Percentiles rank a stretch among this genome's conserved stretches.
phyloP scores from a whole-genome alignment of 2,797 vertebrate species.

The Silurus aristotelis region DNA sequence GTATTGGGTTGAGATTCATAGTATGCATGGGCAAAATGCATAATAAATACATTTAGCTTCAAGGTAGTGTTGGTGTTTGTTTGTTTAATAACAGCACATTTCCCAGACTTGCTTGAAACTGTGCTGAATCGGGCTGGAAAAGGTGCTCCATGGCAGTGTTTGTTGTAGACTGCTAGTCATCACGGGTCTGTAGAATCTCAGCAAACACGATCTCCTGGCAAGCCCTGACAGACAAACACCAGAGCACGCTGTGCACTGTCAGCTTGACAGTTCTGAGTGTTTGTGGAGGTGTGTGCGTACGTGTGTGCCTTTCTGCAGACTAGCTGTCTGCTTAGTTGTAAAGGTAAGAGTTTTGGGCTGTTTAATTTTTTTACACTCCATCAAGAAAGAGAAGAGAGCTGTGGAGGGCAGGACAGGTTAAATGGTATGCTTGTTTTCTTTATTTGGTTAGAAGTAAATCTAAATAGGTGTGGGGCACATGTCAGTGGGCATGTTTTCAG shows the following conservation, averaged over 20 bases:
- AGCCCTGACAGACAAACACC: slow-evolving; percentile 54
- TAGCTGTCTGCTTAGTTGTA: slow-evolving; percentile 42
- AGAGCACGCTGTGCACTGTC: slow-evolving; percentile 59
- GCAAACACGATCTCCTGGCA: slow-evolving; percentile 65
- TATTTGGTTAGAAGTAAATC: slow-evolving; percentile 8
- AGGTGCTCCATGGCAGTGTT: slow-evolving; percentile 10
- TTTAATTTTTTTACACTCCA: slow-evolving; percentile 9
- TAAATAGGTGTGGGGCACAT: background rate
- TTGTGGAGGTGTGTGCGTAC: slow-evolving; percentile 20
- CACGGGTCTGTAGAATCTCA: slow-evolving; percentile 48
- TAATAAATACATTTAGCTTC: slow-evolving; percentile 22
- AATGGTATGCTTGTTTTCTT: slow-evolving; percentile 6
- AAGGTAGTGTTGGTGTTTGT: background rate
- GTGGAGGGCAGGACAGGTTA: background rate
- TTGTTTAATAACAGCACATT: slow-evolving; percentile 31
- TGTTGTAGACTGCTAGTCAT: slow-evolving; percentile 42
- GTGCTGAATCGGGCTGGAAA: background rate
- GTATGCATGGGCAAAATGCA: background rate
- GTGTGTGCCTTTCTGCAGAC: slow-evolving; percentile 29
- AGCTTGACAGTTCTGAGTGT: slow-evolving; percentile 54
- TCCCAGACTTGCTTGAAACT: slow-evolving; percentile 28
- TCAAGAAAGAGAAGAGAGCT: background rate
- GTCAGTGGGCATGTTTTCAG: background rate
- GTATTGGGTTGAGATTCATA: background rate
- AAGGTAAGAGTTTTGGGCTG: slow-evolving; percentile 25